Evolutionary conservation across 2,888 invertebrate genomes (phyloP).

Genomic region (Oxytorus armatus): DNA sequence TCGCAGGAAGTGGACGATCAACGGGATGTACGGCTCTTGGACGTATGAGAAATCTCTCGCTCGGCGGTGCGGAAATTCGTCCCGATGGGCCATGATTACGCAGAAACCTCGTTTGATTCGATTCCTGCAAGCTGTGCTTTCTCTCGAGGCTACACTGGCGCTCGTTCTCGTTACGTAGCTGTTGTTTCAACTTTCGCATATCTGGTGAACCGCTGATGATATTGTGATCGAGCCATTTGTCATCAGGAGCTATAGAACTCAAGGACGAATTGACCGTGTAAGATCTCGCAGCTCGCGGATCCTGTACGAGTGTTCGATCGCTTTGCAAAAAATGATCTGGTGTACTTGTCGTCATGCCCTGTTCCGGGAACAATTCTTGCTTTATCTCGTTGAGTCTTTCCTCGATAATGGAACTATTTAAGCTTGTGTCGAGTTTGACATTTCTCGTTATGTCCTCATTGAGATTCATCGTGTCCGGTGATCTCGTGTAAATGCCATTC

Average conservation of each 20-base stretch:
- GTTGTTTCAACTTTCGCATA: conserved; percentile 76
- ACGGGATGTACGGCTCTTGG: conserved; percentile 80
- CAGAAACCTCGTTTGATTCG: conserved; percentile 73
- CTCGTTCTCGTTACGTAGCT: conserved; percentile 68
- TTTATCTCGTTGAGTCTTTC: conserved; percentile 81
- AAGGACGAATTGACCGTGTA: conserved; percentile 76
- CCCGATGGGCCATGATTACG: conserved; percentile 80
- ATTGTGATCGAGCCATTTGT: conserved; percentile 77
- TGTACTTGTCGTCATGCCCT: conserved; percentile 78
- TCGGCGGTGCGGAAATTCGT: conserved; percentile 80
- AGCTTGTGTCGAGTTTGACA: conserved; percentile 79
- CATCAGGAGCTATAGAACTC: conserved; percentile 78
- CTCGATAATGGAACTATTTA: conserved; percentile 80
- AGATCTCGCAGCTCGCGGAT: conserved; percentile 69
- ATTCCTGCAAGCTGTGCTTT: conserved; percentile 81
- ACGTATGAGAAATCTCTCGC: conserved; percentile 77
- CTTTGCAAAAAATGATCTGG: conserved; percentile 79
- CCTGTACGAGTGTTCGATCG: conserved; percentile 66
- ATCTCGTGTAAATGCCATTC: conserved; percentile 81
- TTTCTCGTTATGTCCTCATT: conserved; percentile 82
- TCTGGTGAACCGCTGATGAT: conserved; percentile 77
- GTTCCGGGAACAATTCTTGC: conserved; percentile 79
- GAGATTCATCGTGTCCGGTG: conserved; percentile 81
- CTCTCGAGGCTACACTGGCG: conserved; percentile 77
- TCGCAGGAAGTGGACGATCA: conserved; percentile 81